phyloP scores from a whole-genome alignment of 1,140 invertebrate genomes.

The Listronotus bonariensis region DNA sequence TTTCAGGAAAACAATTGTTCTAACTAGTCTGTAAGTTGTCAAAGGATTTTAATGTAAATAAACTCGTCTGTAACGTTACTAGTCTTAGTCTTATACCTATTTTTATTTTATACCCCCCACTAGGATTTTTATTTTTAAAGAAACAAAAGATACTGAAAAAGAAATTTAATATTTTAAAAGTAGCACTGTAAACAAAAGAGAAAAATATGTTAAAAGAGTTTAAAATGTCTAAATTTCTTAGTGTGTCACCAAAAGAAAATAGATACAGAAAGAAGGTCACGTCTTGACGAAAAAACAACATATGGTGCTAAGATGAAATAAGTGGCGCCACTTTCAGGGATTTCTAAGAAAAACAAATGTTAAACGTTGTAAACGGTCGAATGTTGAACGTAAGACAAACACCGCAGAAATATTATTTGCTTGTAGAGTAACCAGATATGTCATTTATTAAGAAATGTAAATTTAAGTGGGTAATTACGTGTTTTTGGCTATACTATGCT shows the following conservation, averaged over 20 bases:
- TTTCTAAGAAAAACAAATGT: slow-evolving; percentile 12
- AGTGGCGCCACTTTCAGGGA: slow-evolving; percentile 13
- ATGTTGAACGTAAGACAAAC: slow-evolving; percentile 1
- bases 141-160: too few relatives aligned
- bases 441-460: too few relatives aligned
- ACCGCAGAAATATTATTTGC: neutral
- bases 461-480: too few relatives aligned
- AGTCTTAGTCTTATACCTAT: too few relatives aligned
- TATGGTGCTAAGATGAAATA: slow-evolving; percentile 5
- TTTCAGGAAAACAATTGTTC: too few relatives aligned
- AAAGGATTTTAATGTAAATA: too few relatives aligned
- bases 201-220: neutral
- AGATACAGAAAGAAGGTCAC: slow-evolving; percentile 1
- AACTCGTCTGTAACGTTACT: too few relatives aligned
- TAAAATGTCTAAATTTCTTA: neutral
- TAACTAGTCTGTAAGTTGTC: too few relatives aligned
- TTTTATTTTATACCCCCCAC: too few relatives aligned
- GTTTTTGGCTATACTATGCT: too few relatives aligned
- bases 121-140: too few relatives aligned
- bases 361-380: neutral
- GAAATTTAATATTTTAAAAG: neutral
- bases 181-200: neutral
- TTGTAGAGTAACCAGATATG: neutral
- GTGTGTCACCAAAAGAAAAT: slow-evolving; percentile 1
- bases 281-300: slow-evolving; percentile 9